Conservation (phyloP, 2,113 vertebrate species). For the Pygoscelis antarcticus region DNA sequence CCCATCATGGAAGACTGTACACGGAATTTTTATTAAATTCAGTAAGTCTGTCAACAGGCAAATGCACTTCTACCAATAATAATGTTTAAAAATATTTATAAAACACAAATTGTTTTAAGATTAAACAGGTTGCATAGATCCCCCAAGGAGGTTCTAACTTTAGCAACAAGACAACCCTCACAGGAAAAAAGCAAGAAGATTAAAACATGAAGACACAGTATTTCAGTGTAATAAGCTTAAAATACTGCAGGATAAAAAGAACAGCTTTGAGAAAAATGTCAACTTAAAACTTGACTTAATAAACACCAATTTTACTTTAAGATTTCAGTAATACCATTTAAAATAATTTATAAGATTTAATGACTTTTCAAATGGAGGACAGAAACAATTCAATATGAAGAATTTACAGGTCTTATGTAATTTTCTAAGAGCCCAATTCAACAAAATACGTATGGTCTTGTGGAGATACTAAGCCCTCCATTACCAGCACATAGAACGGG, state of each 20-base stretch:
- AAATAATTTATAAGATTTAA: background rate
- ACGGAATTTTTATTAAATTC: background rate
- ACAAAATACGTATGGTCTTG: background rate
- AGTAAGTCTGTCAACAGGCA: background rate
- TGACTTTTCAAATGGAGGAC: background rate
- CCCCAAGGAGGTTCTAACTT: background rate
- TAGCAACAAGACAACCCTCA: background rate
- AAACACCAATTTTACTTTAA: background rate
- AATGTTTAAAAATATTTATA: background rate
- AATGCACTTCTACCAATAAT: background rate
- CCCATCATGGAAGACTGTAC: rapidly evolving
- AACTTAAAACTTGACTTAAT: background rate
- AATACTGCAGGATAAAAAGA: background rate
- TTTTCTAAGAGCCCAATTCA: background rate
- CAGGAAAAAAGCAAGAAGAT: background rate
- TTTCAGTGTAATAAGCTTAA: background rate
- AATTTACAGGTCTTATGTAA: background rate
- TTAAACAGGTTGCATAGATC: background rate
- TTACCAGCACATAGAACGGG: rapidly evolving
- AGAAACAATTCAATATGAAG: background rate
- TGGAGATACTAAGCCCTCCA: background rate
- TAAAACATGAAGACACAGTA: background rate
- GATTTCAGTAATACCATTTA: background rate
- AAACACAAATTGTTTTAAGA: background rate
- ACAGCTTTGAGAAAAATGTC: background rate